A percentile compares a stretch with the other conserved stretches of the same genome.
phyloP scores from a whole-genome alignment of 2,888 invertebrate species.

The Pheosia tremula region DNA sequence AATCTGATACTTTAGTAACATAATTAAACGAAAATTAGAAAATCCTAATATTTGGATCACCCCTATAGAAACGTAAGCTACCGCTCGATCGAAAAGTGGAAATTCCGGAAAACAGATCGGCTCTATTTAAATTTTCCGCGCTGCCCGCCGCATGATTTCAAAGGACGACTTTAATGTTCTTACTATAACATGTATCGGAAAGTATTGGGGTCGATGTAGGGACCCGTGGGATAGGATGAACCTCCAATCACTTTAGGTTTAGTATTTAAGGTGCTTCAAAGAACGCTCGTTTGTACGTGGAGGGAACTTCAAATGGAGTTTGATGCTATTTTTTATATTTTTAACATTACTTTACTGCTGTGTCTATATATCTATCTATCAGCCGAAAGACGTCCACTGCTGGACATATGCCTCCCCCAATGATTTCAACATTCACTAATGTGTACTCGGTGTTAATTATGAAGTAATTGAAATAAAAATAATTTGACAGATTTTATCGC shows the following conservation, averaged over 20 bases:
- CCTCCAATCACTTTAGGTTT: background rate
- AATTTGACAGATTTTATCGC: too few species aligned
- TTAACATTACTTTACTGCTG: too few species aligned
- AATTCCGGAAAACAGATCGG: background rate
- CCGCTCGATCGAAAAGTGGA: background rate
- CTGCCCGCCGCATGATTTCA: constrained; percentile 19
- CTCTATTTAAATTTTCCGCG: constrained; percentile 27
- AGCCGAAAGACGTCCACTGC: too few species aligned
- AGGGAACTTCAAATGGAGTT: background rate
- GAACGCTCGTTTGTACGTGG: background rate
- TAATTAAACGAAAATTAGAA: background rate
- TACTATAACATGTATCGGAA: constrained; percentile 20
- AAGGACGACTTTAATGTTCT: constrained; percentile 29
- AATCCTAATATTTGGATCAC: background rate
- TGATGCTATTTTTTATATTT: background rate
- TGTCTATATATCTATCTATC: too few species aligned
- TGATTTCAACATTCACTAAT: too few species aligned
- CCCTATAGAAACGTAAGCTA: background rate
- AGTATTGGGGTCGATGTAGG: background rate
- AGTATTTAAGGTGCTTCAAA: background rate
- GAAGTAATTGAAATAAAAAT: too few species aligned
- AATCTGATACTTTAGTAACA: too few species aligned
- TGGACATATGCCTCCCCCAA: too few species aligned
- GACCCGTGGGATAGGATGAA: background rate
- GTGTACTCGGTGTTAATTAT: too few species aligned